phyloP scores from a whole-genome alignment of 2,888 invertebrate genomes.

The Drosophila koepferae region DNA sequence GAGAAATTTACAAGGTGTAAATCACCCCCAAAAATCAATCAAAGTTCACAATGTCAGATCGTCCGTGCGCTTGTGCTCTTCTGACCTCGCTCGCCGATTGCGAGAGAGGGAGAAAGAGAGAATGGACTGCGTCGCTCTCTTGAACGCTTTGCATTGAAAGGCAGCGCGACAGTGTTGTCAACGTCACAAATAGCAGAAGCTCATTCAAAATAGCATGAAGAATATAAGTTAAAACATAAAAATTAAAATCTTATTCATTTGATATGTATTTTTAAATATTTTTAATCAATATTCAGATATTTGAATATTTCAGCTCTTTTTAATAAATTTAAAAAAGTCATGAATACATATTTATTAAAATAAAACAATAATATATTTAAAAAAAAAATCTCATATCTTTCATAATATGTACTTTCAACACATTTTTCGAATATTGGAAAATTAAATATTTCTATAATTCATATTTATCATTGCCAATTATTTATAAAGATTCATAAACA shows the following conservation, averaged over 20 bases:
- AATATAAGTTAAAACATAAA: no score
- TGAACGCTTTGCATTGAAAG: background rate
- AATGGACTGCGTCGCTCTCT: background rate
- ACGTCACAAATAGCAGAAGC: background rate
- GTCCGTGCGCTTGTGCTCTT: background rate
- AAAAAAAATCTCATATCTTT: background rate
- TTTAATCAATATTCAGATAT: no score
- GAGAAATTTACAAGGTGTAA: background rate
- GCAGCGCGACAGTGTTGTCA: slow-evolving; percentile 29
- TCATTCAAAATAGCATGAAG: background rate
- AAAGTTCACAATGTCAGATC: slow-evolving; percentile 1
- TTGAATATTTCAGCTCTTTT: no score
- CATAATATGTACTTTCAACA: background rate
- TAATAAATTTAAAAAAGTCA: no score
- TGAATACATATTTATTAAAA: no score
- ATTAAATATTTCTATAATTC: no score
- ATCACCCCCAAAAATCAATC: slow-evolving; percentile 18
- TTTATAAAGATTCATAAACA: no score
- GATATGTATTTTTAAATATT: no score
- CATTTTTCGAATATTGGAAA: background rate
- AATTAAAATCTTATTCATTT: no score
- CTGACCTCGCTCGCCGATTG: background rate
- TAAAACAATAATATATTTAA: no score
- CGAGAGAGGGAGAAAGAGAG: background rate
- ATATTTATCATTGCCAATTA: no score